Evolutionary conservation across 2,797 vertebrate species (phyloP).

Genomic region (Periparus ater): DNA sequence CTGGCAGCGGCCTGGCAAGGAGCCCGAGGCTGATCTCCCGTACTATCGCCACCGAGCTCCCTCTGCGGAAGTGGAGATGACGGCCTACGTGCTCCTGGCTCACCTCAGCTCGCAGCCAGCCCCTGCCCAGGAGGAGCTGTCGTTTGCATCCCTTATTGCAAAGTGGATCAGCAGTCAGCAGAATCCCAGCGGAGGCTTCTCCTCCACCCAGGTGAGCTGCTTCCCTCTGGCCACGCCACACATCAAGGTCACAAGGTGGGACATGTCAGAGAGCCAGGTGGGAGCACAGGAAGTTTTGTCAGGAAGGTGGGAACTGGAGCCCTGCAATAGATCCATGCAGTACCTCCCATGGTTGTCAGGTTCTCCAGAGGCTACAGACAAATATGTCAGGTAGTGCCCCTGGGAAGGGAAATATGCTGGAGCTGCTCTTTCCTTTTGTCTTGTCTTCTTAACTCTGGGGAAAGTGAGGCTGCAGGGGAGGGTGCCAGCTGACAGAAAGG

Average conservation of each 20-base stretch:
- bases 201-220: constrained; percentile 59
- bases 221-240: background rate
- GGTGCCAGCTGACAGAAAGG: background rate
- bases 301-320: background rate
- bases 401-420: background rate
- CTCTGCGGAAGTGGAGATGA: constrained; percentile 75
- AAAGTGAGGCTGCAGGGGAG: background rate
- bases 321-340: background rate
- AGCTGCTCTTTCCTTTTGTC: background rate
- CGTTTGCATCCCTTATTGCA: background rate
- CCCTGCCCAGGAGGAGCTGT: constrained; percentile 42
- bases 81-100: constrained; percentile 62
- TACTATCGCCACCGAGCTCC: constrained; percentile 29
- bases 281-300: background rate
- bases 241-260: accelerated
- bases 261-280: background rate
- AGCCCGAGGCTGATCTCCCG: background rate
- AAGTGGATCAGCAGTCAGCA: constrained; percentile 70
- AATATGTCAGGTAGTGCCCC: accelerated
- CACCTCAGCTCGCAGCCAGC: background rate
- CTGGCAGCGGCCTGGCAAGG: constrained; percentile 68
- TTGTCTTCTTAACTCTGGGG: background rate
- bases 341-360: accelerated
- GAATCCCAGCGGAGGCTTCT: constrained; percentile 70
- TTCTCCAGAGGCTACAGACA: background rate